These are phyloP conservation scores for Dolichopus griseipennis DNA, from an alignment of 2,888 invertebrate species.

Conservation along the genomic window DNA sequence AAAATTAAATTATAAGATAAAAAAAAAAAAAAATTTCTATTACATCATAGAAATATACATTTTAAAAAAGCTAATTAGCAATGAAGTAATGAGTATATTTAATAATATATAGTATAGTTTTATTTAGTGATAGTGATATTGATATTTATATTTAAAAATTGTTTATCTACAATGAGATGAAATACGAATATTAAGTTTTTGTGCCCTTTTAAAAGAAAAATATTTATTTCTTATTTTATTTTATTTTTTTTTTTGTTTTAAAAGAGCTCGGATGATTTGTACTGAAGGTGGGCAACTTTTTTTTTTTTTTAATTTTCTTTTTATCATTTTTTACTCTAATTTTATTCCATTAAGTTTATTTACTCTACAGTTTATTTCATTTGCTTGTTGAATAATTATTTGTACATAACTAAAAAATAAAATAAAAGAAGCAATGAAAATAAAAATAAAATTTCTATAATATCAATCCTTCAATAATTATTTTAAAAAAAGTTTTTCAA, in stretches of 20 bases:
- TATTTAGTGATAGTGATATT: background rate
- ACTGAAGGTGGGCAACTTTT: conserved; percentile 19
- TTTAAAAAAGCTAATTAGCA: background rate
- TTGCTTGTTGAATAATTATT: too few relatives aligned
- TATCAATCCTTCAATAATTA: too few relatives aligned
- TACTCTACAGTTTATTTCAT: too few relatives aligned
- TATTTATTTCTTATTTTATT: background rate
- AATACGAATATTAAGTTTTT: background rate
- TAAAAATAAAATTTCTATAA: too few relatives aligned
- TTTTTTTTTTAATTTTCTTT: conserved; percentile 9
- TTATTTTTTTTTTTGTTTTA: background rate
- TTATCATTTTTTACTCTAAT: conserved; percentile 12
- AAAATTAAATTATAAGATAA: too few relatives aligned
- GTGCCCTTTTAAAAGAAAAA: background rate
- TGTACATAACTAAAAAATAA: too few relatives aligned
- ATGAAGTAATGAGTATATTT: background rate
- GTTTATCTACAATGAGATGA: conserved; percentile 2
- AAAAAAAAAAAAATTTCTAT: too few relatives aligned
- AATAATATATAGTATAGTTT: background rate
- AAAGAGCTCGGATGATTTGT: conserved; percentile 13
- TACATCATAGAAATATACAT: background rate
- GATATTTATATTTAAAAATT: background rate
- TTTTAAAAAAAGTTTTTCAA: too few relatives aligned
- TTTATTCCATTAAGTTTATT: background rate
- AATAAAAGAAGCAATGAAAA: too few relatives aligned